These are phyloP conservation scores for Furcula furcula DNA, from an alignment of 2,888 invertebrate species.

Conservation along the genomic window DNA sequence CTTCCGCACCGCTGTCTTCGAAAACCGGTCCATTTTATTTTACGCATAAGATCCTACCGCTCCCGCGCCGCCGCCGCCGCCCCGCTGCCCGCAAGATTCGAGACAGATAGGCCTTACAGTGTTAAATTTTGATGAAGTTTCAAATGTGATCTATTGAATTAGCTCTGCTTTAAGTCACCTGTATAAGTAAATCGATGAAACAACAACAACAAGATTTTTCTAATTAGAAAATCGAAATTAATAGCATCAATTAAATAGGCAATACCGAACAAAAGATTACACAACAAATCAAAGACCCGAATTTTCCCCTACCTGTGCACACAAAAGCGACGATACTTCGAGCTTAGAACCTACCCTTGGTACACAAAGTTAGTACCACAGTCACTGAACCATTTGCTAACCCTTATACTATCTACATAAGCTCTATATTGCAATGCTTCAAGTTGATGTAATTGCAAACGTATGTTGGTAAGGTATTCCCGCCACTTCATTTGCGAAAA, in stretches of 20 bases:
- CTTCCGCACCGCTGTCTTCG: no score
- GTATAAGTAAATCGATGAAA: no score
- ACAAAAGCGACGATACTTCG: conserved; percentile 59
- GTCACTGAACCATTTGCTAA: conserved; percentile 1
- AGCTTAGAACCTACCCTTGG: conserved; percentile 41
- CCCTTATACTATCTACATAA: conserved; percentile 21
- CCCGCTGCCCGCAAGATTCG: no score
- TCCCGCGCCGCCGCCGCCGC: no score
- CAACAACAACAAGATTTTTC: no score
- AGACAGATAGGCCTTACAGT: no score
- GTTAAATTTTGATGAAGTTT: no score
- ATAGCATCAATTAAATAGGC: conserved; percentile 42
- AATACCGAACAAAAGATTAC: conserved; percentile 55
- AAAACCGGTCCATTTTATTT: no score
- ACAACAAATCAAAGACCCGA: conserved; percentile 62
- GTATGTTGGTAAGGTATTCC: conserved; percentile 47
- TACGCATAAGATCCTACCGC: no score
- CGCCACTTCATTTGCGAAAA: conserved; percentile 78
- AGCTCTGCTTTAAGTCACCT: no score
- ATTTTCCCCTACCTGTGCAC: conserved; percentile 47
- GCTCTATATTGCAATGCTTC: conserved; percentile 7
- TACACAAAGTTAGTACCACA: conserved; percentile 18
- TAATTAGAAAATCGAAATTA: conserved; percentile 32
- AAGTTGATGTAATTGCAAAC: conserved; percentile 10
- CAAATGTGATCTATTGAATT: no score